phyloP scores from a whole-genome alignment of 2,113 vertebrate genomes.

The Dolichotis patagonum region DNA sequence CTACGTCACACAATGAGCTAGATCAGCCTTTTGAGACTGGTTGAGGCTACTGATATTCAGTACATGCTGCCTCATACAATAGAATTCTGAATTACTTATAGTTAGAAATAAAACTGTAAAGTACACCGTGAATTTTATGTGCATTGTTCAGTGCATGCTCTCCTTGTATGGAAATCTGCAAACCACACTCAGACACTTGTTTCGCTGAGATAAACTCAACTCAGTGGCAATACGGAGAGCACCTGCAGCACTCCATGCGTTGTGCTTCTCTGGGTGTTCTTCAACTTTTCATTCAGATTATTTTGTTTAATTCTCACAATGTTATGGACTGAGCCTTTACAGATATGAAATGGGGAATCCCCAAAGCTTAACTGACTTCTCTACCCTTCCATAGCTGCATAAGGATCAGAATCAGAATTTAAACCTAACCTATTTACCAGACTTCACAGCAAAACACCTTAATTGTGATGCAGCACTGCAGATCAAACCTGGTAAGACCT shows the following conservation, averaged over 20 bases:
- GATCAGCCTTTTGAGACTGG: background rate
- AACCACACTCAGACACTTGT: background rate
- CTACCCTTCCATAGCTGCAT: background rate
- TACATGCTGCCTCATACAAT: background rate
- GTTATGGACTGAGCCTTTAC: background rate
- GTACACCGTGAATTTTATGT: background rate
- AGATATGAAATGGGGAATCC: background rate
- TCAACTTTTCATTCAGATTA: background rate
- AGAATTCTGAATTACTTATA: background rate
- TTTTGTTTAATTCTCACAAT: background rate
- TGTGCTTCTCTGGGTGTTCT: background rate
- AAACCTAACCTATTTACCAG: background rate
- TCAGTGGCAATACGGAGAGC: background rate
- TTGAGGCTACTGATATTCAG: background rate
- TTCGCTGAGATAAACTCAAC: background rate
- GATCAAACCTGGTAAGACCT: background rate
- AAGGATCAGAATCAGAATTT: background rate
- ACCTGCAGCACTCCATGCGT: background rate
- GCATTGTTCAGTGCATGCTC: background rate
- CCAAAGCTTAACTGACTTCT: background rate
- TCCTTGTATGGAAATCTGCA: background rate
- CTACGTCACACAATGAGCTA: background rate
- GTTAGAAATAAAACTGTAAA: background rate
- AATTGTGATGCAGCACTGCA: background rate
- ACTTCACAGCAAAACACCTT: background rate